Evolutionary conservation across 2,113 vertebrate species (phyloP).

Genomic region (Meleagris gallopavo): DNA sequence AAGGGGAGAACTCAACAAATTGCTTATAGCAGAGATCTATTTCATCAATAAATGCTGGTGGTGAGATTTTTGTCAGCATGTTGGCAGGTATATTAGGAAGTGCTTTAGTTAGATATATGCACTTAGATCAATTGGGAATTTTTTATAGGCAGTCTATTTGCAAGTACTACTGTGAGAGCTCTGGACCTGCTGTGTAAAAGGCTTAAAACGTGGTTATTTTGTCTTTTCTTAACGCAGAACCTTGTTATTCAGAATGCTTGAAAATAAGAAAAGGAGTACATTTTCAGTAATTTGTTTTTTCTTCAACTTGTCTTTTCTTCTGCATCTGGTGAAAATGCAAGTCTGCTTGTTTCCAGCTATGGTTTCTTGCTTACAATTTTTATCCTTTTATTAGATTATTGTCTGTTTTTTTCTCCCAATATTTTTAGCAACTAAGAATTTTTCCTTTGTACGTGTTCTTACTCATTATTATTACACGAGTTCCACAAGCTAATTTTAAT

Average conservation of each 20-base stretch:
- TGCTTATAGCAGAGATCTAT: background rate
- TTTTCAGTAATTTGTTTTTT: background rate
- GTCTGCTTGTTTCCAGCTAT: background rate
- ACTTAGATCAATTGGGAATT: background rate
- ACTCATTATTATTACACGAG: background rate
- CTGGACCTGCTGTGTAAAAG: background rate
- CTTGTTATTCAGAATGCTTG: background rate
- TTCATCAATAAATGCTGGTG: background rate
- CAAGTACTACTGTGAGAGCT: background rate
- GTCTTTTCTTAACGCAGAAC: background rate
- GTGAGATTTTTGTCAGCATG: background rate
- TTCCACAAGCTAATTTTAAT: background rate
- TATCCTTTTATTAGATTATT: background rate
- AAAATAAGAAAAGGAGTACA: background rate
- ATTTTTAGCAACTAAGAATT: background rate
- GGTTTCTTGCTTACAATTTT: background rate
- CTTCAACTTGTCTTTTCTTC: too few relatives aligned
- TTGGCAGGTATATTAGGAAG: background rate
- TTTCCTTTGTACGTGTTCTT: background rate
- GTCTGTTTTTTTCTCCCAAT: background rate
- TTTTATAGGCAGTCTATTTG: background rate
- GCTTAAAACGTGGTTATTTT: background rate
- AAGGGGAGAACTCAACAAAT: background rate
- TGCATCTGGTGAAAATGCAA: background rate
- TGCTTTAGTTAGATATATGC: background rate